These are phyloP conservation scores for Mythimna albipuncta DNA, from an alignment of 2,888 invertebrate species.

Conservation along the genomic window DNA sequence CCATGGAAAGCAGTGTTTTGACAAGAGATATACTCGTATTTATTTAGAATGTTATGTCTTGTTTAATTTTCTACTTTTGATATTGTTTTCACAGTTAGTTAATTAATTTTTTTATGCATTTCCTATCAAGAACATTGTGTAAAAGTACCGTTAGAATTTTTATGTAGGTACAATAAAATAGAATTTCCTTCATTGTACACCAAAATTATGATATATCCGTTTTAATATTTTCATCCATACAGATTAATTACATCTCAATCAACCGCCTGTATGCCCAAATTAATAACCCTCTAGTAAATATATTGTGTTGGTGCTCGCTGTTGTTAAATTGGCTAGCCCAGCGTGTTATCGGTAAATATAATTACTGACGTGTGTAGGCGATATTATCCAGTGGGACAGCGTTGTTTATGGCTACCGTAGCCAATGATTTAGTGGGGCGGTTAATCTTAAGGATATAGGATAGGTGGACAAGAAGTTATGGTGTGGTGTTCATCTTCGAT, in stretches of 20 bases:
- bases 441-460: constrained; percentile 39
- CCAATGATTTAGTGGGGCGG: constrained; percentile 56
- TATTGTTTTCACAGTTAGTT: too few relatives aligned
- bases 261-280: background rate
- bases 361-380: constrained; percentile 36
- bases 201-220: background rate
- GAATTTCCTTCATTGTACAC: too few relatives aligned
- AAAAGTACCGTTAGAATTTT: too few relatives aligned
- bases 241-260: background rate
- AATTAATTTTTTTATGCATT: too few relatives aligned
- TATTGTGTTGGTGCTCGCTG: constrained; percentile 10
- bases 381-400: constrained; percentile 26
- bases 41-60: too few relatives aligned
- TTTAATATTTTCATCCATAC: background rate
- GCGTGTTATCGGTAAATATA: constrained; percentile 32
- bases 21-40: too few relatives aligned
- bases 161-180: too few relatives aligned
- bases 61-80: too few relatives aligned
- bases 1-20: too few relatives aligned
- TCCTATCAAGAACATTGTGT: too few relatives aligned
- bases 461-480: background rate
- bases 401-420: constrained; percentile 60
- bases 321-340: constrained; percentile 31
- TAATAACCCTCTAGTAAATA: constrained; percentile 11
- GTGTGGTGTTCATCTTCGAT: background rate